Evolutionary conservation across 2,113 vertebrate species (phyloP).

Genomic region (Lophius piscatorius): DNA sequence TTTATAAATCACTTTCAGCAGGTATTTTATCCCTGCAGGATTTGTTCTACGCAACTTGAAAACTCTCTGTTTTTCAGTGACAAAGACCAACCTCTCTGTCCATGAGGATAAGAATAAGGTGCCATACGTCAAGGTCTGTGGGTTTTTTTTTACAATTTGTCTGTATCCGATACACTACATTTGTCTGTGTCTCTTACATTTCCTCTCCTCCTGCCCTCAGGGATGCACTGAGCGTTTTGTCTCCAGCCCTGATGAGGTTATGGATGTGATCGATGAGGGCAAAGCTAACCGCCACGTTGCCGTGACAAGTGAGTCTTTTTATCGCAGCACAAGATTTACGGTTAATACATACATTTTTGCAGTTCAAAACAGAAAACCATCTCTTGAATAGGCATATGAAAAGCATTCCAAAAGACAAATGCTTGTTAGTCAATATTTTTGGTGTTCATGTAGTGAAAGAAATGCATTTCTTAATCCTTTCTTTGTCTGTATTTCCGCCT

Average conservation of each 20-base stretch:
- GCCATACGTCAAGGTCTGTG: conserved; percentile 75
- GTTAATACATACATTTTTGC: neutral
- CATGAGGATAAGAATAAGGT: conserved; percentile 93
- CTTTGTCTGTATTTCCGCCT: neutral
- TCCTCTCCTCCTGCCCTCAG: conserved; percentile 54
- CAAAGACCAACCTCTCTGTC: conserved; percentile 91
- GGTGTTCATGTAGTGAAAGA: neutral
- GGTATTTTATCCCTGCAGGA: neutral
- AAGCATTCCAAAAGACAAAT: neutral
- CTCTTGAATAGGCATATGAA: neutral
- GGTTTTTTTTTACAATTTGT: neutral
- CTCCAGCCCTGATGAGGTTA: conserved; percentile 90
- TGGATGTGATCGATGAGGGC: conserved; percentile 91
- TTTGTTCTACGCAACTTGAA: neutral
- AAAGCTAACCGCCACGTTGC: conserved; percentile 91
- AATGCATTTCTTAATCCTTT: neutral
- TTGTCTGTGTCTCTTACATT: neutral
- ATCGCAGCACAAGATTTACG: neutral
- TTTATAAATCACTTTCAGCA: neutral
- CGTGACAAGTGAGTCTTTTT: conserved; percentile 86
- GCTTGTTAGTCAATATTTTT: too few relatives aligned
- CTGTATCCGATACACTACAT: neutral
- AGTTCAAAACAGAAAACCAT: neutral
- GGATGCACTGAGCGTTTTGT: conserved; percentile 93
- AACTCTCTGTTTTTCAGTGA: conserved; percentile 76